Evolutionary conservation across 2,888 invertebrate species (phyloP).

Genomic region (Lithophane leautieri): DNA sequence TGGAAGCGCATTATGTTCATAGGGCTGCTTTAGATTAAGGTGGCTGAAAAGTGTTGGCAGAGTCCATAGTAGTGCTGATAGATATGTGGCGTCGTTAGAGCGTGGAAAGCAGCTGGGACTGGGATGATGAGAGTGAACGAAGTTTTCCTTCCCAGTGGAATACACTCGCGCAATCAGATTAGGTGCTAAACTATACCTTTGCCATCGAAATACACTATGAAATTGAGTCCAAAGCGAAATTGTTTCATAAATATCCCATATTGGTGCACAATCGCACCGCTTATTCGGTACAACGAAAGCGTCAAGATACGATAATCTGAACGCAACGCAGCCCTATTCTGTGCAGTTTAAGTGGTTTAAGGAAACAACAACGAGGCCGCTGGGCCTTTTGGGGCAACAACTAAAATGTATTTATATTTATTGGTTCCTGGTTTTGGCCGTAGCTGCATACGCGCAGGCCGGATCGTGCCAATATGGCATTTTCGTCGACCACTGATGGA

Average conservation of each 20-base stretch:
- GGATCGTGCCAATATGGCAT: conserved; percentile 72
- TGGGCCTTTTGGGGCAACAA: conserved; percentile 76
- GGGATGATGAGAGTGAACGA: background rate
- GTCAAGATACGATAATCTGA: conserved; percentile 56
- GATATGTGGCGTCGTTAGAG: background rate
- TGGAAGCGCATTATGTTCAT: background rate
- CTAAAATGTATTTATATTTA: conserved; percentile 85
- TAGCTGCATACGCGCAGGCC: conserved; percentile 71
- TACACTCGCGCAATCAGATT: background rate
- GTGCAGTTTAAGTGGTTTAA: conserved; percentile 71
- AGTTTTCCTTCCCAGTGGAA: background rate
- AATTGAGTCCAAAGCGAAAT: conserved; percentile 41
- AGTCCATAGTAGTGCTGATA: background rate
- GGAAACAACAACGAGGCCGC: conserved; percentile 84
- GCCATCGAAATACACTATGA: conserved; percentile 23
- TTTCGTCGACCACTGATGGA: conserved; percentile 74
- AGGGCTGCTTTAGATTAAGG: background rate
- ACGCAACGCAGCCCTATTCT: conserved; percentile 57
- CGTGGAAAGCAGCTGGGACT: background rate
- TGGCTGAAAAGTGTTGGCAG: no score
- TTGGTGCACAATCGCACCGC: conserved; percentile 49
- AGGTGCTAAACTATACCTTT: background rate
- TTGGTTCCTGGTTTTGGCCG: conserved; percentile 80
- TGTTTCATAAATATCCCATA: conserved; percentile 58
- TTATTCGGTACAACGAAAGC: conserved; percentile 62